These are phyloP conservation scores for Arremon brunneinucha DNA, from an alignment of 2,797 vertebrate species.

Conservation along the genomic window DNA sequence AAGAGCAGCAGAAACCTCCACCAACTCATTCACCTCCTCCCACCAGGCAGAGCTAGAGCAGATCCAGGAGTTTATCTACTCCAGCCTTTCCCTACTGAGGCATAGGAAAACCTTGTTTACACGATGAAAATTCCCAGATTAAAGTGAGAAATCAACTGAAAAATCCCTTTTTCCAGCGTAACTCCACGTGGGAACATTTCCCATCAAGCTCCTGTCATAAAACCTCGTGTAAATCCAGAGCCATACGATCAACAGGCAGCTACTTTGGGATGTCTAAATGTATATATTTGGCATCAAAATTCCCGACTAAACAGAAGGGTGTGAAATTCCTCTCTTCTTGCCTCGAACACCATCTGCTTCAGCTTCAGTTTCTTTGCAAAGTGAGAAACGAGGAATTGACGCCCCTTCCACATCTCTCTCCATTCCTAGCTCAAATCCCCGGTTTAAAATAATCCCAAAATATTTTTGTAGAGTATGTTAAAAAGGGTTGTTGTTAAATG, in stretches of 20 bases:
- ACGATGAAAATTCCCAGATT: background rate
- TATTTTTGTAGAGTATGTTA: background rate
- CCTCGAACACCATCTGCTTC: background rate
- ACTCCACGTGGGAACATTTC: background rate
- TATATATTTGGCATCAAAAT: background rate
- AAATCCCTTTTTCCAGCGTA: background rate
- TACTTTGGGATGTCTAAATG: background rate
- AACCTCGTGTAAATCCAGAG: background rate
- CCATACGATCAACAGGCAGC: background rate
- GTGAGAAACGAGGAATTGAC: background rate
- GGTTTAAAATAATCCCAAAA: background rate
- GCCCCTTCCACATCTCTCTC: background rate
- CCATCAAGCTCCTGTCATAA: accelerated
- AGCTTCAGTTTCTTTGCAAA: background rate
- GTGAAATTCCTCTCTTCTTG: background rate
- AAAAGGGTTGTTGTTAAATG: accelerated
- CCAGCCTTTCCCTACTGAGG: background rate
- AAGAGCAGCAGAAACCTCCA: background rate
- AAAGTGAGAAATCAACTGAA: background rate
- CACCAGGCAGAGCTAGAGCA: background rate
- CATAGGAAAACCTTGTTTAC: background rate
- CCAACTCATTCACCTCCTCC: background rate
- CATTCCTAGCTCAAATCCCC: background rate
- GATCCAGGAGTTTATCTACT: background rate
- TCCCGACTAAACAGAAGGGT: background rate